Evolutionary conservation across 2,888 invertebrate genomes (phyloP).

Genomic region (Idaea straminata): DNA sequence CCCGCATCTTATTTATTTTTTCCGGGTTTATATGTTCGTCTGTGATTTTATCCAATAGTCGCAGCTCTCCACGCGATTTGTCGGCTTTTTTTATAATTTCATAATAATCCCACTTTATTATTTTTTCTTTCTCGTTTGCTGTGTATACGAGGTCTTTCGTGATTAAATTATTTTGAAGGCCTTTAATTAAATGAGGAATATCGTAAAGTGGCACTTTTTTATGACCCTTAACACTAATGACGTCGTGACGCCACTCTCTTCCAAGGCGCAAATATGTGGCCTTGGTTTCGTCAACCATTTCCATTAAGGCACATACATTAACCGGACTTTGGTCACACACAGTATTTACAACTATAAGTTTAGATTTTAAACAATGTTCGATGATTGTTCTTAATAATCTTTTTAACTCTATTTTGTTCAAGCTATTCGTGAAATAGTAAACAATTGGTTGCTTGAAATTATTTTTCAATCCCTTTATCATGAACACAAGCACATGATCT

Average conservation of each 20-base stretch:
- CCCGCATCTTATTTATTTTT: constrained; percentile 36
- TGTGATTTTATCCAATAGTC: constrained; percentile 27
- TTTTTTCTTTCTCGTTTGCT: constrained; percentile 23
- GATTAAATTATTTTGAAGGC: constrained; percentile 29
- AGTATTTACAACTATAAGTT: constrained; percentile 20
- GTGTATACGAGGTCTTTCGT: constrained; percentile 27
- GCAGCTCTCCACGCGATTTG: constrained; percentile 27
- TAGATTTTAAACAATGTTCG: constrained; percentile 21
- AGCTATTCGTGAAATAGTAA: constrained; percentile 21
- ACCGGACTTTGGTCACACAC: constrained; percentile 33
- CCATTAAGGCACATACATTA: constrained; percentile 29
- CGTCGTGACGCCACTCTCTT: constrained; percentile 23
- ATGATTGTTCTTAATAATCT: not conserved
- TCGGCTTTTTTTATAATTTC: constrained; percentile 27
- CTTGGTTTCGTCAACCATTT: constrained; percentile 25
- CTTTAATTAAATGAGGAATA: constrained; percentile 33
- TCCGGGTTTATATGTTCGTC: constrained; percentile 30
- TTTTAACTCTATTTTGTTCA: constrained; percentile 17
- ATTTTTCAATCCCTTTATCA: constrained; percentile 6
- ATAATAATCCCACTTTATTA: constrained; percentile 29
- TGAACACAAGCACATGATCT: constrained; percentile 9
- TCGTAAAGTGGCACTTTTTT: constrained; percentile 32
- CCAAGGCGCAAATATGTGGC: constrained; percentile 13
- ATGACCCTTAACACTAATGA: constrained; percentile 15
- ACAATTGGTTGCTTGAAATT: constrained; percentile 11